Conservation (phyloP, 2,888 invertebrate species). For the Cataglyphis altisquamis region DNA sequence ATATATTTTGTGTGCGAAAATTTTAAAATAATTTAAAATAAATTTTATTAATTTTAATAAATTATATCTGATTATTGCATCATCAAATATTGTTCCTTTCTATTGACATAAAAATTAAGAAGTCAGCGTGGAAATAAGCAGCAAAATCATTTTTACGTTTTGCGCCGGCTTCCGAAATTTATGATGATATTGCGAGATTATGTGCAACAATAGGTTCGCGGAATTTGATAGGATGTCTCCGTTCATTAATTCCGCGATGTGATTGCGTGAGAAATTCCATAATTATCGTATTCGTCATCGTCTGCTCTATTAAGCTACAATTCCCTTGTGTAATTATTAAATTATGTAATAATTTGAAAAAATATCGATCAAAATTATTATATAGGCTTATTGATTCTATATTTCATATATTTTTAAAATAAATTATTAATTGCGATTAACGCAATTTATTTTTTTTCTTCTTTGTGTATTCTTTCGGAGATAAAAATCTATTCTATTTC, state of each 20-base stretch:
- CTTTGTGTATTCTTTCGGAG: neutral
- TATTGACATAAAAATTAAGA: neutral
- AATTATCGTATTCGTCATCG: conserved; percentile 11
- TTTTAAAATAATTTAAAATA: neutral
- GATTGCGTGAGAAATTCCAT: conserved; percentile 12
- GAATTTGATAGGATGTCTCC: neutral
- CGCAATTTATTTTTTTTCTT: neutral
- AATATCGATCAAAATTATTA: conserved; percentile 2
- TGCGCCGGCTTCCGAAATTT: neutral
- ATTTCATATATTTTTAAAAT: neutral
- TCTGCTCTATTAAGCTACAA: neutral
- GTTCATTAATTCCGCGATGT: neutral
- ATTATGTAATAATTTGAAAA: neutral
- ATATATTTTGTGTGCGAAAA: neutral
- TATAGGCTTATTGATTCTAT: neutral
- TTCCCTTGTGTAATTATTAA: neutral
- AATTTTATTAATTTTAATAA: too few species aligned
- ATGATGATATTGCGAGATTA: neutral
- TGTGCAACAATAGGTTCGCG: neutral
- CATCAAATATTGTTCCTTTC: neutral
- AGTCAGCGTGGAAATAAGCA: neutral
- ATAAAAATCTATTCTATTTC: neutral
- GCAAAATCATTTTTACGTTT: neutral
- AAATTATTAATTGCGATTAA: neutral
- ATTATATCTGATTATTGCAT: neutral